Evolutionary conservation across 2,113 vertebrate genomes (phyloP), one percentile per base, ranked within the genome.

Genomic region (Gambusia holbrooki): DNA sequence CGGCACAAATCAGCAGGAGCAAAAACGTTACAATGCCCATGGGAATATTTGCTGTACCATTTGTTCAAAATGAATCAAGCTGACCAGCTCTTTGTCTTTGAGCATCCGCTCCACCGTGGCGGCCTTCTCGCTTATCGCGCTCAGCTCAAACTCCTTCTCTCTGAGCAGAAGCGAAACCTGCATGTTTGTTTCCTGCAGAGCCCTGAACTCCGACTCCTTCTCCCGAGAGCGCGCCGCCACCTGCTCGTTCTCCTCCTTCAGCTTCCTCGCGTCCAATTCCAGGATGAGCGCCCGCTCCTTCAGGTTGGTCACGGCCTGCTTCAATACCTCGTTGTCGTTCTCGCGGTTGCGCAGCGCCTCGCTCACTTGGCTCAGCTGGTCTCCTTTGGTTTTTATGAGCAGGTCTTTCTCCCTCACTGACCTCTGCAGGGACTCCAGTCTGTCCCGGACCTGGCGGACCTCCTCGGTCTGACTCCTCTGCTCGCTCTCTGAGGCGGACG

Each of bases 181-280:
- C 96, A 97, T 97, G 84, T 99, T 99, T 45, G 97, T 98, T 77
- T 99, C 98, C 84, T 99, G 97, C 75, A 99, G 94, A 0, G 98
- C 97, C 32, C 96, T 93, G 83, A 98, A 98, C 83, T 99, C 97
- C 0, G 96, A 96, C 93, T 97, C 96, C 69, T 98, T 98, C 88
- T 96, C 97, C 9, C 92, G 91, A 1, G 94, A 95, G 3, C 85
- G 94, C 9, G 90, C 75, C 0, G 94, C 84, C 60, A 97, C 94
- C 63, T 89, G 93, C 87, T 99, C 98, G 69, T 99, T 99, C 92
- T 99, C 97, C 62, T 96, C 96, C 88, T 98, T 98, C 74, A 98
- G 90, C 76, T 95, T 96, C 89, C 68, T 87, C 35, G 94, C 93
- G 19, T 99, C 98, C 94, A 97, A 88, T 82, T 99, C 98, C 87